Evolutionary conservation across 1,140 invertebrate genomes (phyloP).

Genomic region (Eubasilissa regina): DNA sequence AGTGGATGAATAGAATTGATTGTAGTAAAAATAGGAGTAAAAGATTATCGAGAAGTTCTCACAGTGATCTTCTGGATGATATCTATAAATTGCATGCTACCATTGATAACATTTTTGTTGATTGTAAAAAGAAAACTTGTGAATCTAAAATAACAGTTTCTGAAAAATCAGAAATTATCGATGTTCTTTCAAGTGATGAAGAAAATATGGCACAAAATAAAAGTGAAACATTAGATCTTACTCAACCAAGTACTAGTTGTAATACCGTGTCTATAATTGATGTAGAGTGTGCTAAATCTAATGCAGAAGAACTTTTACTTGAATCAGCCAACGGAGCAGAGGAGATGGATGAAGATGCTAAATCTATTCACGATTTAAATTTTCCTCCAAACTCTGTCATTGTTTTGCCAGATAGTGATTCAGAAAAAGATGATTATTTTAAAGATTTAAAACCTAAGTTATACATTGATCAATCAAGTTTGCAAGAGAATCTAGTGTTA

Average conservation of each 20-base stretch:
- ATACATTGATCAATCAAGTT: constrained; percentile 73
- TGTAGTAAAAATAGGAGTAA: constrained; percentile 25
- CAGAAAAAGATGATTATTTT: constrained; percentile 78
- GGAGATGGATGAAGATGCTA: constrained; percentile 61
- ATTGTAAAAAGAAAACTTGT: constrained; percentile 56
- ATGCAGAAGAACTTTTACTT: constrained; percentile 12
- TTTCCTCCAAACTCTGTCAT: constrained; percentile 68
- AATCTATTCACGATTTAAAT: constrained; percentile 56
- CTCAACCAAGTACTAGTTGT: constrained; percentile 15
- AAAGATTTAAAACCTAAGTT: constrained; percentile 74
- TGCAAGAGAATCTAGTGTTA: constrained; percentile 78
- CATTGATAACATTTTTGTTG: background rate
- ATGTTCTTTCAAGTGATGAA: constrained; percentile 53
- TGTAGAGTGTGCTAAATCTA: constrained; percentile 18
- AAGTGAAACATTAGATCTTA: constrained; percentile 20
- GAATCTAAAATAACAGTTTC: background rate
- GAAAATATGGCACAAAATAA: constrained; percentile 38
- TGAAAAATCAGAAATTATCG: constrained; percentile 53
- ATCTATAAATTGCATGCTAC: constrained; percentile 38
- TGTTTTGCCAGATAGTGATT: constrained; percentile 78
- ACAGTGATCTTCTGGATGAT: constrained; percentile 30
- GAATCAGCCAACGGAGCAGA: background rate
- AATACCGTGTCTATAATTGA: constrained; percentile 15
- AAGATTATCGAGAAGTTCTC: constrained; percentile 17
- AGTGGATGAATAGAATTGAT: constrained; percentile 71